Base-by-base conservation (phyloP, 1,140 invertebrate genomes). In the Neodiprion fabricii region DNA sequence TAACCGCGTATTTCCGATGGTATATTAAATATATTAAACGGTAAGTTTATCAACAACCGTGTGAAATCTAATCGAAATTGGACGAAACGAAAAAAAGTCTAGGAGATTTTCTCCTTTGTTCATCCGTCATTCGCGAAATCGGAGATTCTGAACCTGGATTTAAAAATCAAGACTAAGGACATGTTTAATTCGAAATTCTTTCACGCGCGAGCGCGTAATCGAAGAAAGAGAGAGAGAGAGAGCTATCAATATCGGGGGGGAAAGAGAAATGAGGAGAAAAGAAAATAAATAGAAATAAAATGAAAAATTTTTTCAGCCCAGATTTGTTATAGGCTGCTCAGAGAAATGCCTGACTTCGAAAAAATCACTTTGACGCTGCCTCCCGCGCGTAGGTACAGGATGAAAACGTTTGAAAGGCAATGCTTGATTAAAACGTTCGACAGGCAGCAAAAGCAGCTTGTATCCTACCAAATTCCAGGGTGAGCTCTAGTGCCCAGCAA, bases 221-320 rank as follows among this genome's bases (percentile, higher is more conserved):
- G 70, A 21, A 23, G 72, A 74, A 66, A 17, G 48, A 70, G 49
- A 70, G 40, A 53, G 9, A 72, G 67, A 74, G 49, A 47, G 68
- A 70, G 68, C 9, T 40, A 72, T n/a, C 8, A 3, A 48, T 40
- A 14, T 66, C 17, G 12, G 9, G 28, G 40, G 48, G 4, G 50
- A 28, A 49, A 70, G 14, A 23, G 40, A 14, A 21, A 23, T 48
- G 9, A 48, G 9, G 12, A 28, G 14, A 61, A 65, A 61, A 74
- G 48, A 67, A n/a, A 28, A 72, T 21, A 21, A 7, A 71, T 7
- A 48, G 70, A 47, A 47, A 71, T 21, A 9, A 10, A 23, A 40
- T 40, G 28, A 40, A 40, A 40, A 40, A 40, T 40, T 40, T 40
- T 40, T 40, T 40, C 28, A 40, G 28, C 28, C 28, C 28, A 2